Conservation (phyloP, 64 coral and sea anemone species). For the Montipora foliosa region DNA sequence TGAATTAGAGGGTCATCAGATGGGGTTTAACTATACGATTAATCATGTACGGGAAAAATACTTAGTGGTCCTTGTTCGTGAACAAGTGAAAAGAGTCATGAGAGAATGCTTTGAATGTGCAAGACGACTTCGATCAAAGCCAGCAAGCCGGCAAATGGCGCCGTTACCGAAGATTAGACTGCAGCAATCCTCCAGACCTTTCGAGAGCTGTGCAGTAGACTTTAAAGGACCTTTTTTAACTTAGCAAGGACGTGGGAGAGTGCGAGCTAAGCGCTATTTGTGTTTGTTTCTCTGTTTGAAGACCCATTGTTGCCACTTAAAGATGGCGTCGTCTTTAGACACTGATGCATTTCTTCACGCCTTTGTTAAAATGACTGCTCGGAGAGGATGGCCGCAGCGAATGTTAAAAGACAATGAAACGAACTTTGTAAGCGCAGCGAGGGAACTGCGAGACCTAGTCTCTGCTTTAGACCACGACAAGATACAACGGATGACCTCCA, state of each 20-base stretch:
- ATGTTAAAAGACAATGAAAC: not conserved
- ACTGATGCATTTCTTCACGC: too few species aligned
- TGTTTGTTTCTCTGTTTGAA: conserved; percentile 73
- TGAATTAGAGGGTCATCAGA: too few species aligned
- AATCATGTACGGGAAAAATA: too few species aligned
- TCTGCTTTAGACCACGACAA: too few species aligned
- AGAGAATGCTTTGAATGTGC: conserved; percentile 35
- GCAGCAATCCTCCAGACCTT: conserved; percentile 18
- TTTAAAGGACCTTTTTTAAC: conserved; percentile 53
- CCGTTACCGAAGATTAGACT: conserved; percentile 27
- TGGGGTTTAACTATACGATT: too few species aligned
- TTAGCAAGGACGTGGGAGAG: conserved; percentile 25
- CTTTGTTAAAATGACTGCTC: not conserved
- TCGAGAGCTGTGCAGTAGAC: conserved; percentile 49
- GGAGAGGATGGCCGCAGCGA: conserved; percentile 61
- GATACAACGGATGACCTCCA: too few species aligned
- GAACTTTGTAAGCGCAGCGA: too few species aligned
- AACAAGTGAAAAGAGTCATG: too few species aligned
- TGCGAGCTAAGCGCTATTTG: conserved; percentile 50
- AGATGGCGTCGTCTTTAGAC: too few species aligned
- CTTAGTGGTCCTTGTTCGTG: too few species aligned
- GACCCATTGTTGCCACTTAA: conserved; percentile 37
- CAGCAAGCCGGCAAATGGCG: conserved; percentile 31
- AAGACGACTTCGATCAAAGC: conserved; percentile 3
- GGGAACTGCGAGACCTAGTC: too few species aligned